Evolutionary conservation across 2,797 vertebrate species (phyloP).

Genomic region (Trachurus trachurus): DNA sequence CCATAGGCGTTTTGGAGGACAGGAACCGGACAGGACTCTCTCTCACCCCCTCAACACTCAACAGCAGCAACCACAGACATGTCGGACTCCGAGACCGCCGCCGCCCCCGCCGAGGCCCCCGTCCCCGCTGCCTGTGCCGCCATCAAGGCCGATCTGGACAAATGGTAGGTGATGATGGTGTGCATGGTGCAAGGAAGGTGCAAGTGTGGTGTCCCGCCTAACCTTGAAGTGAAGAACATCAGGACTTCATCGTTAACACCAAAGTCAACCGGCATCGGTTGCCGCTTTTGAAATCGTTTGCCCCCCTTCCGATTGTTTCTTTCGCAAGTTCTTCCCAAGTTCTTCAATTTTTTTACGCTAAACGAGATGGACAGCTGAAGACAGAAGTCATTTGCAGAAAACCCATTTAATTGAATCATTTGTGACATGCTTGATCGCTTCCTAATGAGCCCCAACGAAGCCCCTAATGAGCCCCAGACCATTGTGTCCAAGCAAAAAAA

Average conservation of each 20-base stretch:
- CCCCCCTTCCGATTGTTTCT: background rate
- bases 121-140: constrained; percentile 81
- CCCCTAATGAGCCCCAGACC: background rate
- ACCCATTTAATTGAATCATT: background rate
- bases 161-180: constrained; percentile 83
- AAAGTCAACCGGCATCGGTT: background rate
- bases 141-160: constrained; percentile 88
- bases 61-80: constrained; percentile 73
- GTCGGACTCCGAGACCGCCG: constrained; percentile 84
- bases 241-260: background rate
- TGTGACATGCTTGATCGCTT: background rate
- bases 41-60: constrained; percentile 41
- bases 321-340: background rate
- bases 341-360: background rate
- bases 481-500: background rate
- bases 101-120: constrained; percentile 76
- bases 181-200: constrained; percentile 15
- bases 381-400: background rate
- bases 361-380: background rate
- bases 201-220: background rate
- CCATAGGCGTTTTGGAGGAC: constrained; percentile 72
- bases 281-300: background rate
- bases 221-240: background rate
- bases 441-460: background rate
- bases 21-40: constrained; percentile 65